Evolutionary conservation across 2,888 invertebrate species (phyloP).

Genomic region (Pinctada fucata): DNA sequence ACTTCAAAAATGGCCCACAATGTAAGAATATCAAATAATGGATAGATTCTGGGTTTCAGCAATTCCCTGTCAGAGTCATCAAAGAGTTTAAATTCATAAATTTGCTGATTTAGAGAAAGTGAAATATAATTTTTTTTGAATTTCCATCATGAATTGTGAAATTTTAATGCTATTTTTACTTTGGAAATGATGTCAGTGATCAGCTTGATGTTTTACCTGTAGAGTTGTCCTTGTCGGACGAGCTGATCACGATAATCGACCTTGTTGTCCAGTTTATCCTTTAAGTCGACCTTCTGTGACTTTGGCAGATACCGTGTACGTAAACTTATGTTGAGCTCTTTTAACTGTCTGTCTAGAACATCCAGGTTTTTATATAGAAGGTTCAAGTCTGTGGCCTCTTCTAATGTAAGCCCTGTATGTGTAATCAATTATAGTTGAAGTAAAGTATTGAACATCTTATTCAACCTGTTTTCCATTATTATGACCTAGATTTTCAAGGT

Average conservation of each 20-base stretch:
- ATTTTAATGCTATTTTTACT: too few relatives aligned
- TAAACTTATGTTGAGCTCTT: conserved; percentile 71
- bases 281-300: conserved; percentile 65
- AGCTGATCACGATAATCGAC: conserved; percentile 68
- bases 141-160: too few relatives aligned
- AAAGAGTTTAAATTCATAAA: too few relatives aligned
- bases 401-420: conserved; percentile 69
- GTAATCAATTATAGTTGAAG: neutral
- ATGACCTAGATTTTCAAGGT: neutral
- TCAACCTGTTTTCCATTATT: too few relatives aligned
- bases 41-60: too few relatives aligned
- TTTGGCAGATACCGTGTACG: conserved; percentile 69
- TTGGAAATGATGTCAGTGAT: too few relatives aligned
- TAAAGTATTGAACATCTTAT: too few relatives aligned
- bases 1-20: too few relatives aligned
- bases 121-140: too few relatives aligned
- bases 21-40: too few relatives aligned
- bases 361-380: conserved; percentile 66
- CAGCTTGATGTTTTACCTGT: conserved; percentile 42
- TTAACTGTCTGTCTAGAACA: conserved; percentile 70
- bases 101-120: too few relatives aligned
- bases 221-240: conserved; percentile 65
- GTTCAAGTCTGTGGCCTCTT: conserved; percentile 72
- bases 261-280: conserved; percentile 66
- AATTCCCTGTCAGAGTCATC: too few relatives aligned